These are phyloP conservation scores for Dryobota labecula DNA, from an alignment of 2,888 invertebrate species.

Conservation along the genomic window DNA sequence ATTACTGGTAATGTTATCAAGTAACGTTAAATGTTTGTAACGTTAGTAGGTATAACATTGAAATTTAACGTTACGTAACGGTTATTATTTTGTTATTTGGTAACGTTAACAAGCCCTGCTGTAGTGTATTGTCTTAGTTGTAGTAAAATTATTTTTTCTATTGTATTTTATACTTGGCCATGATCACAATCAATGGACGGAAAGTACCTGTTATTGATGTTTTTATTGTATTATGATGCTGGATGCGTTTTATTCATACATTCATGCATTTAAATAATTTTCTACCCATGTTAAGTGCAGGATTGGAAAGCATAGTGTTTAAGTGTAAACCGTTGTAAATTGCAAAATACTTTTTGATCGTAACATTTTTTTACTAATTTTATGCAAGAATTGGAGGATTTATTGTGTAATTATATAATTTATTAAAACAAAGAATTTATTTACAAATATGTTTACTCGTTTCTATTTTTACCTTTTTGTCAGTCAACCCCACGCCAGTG, in stretches of 20 bases:
- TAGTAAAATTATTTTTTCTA: not conserved
- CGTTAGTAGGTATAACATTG: too few species aligned
- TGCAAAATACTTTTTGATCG: not conserved
- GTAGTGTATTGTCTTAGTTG: conserved; percentile 2
- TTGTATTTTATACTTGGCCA: not conserved
- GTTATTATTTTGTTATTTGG: too few species aligned
- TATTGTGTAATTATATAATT: conserved; percentile 12
- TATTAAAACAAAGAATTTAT: conserved; percentile 28
- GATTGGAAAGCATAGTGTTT: not conserved
- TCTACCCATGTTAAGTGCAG: not conserved
- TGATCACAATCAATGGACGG: not conserved
- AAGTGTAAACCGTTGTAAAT: not conserved
- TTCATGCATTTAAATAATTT: not conserved
- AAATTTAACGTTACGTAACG: too few species aligned
- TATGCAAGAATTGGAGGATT: not conserved
- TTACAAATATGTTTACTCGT: not conserved
- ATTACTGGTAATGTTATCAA: too few species aligned
- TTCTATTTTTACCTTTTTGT: not conserved
- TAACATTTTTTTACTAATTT: not conserved
- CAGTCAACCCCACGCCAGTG: too few species aligned
- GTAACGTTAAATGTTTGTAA: too few species aligned
- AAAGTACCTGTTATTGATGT: not conserved
- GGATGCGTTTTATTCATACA: not conserved
- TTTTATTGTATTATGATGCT: not conserved
- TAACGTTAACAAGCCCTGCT: too few species aligned